Percentiles rank a stretch among this genome's conserved stretches.
Evolutionary conservation across 2,888 invertebrate species (phyloP).

Genomic region (Beris morrisii): DNA sequence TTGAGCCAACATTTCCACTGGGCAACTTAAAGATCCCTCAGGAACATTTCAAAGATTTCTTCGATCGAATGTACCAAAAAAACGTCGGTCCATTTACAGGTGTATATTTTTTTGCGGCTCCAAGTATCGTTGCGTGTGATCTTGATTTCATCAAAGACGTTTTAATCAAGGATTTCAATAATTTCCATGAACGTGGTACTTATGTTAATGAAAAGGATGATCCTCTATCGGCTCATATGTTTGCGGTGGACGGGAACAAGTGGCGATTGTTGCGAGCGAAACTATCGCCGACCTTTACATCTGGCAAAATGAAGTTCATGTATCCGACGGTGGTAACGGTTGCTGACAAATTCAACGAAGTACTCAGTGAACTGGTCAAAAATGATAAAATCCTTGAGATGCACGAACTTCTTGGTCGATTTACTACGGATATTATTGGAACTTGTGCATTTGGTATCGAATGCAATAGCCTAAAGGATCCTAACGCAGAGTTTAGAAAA

Average conservation of each 20-base stretch:
- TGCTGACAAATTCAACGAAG: slow-evolving; percentile 35
- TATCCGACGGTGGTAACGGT: slow-evolving; percentile 46
- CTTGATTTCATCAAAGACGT: slow-evolving; percentile 45
- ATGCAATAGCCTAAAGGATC: slow-evolving; percentile 48
- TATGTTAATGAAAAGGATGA: slow-evolving; percentile 44
- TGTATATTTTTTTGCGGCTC: slow-evolving; percentile 36
- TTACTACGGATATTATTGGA: slow-evolving; percentile 56
- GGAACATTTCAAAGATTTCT: slow-evolving; percentile 29
- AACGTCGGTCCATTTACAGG: slow-evolving; percentile 34
- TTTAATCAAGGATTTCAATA: slow-evolving; percentile 46
- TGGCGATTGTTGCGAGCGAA: slow-evolving; percentile 55
- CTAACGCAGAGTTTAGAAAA: slow-evolving; percentile 46
- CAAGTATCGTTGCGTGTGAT: slow-evolving; percentile 31
- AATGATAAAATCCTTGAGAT: slow-evolving; percentile 47
- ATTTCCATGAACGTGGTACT: slow-evolving; percentile 46
- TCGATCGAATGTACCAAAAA: slow-evolving; percentile 42
- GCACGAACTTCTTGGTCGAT: slow-evolving; percentile 52
- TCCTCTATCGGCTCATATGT: slow-evolving; percentile 45
- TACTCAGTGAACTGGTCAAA: slow-evolving; percentile 38
- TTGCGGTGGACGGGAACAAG: slow-evolving; percentile 46
- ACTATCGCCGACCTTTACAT: slow-evolving; percentile 54
- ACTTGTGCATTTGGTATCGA: slow-evolving; percentile 53
- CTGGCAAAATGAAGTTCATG: slow-evolving; percentile 55
- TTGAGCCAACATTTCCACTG: slow-evolving; percentile 43
- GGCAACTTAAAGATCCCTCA: slow-evolving; percentile 41